Conservation (phyloP, 2,888 invertebrate species). For the Aporophyla lueneburgensis region DNA sequence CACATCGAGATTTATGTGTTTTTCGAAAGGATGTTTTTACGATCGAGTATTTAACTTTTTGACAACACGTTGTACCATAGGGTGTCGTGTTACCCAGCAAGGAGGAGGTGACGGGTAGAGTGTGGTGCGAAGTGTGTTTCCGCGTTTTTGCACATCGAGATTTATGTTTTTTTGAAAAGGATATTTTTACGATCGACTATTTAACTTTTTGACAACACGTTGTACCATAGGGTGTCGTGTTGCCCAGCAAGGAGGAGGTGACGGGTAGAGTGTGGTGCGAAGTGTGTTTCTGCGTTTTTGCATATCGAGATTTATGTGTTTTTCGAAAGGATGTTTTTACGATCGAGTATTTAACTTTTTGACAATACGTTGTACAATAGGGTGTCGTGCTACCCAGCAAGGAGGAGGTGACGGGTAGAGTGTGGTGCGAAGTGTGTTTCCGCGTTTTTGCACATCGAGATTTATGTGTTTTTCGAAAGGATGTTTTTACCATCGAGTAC, state of each 20-base stretch:
- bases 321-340: no score
- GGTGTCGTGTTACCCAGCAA: neutral
- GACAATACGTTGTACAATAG: no score
- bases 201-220: neutral
- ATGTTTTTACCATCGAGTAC: neutral
- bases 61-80: no score
- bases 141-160: conserved; percentile 7
- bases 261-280: no score
- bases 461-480: conserved; percentile 13
- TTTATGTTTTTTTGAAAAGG: conserved; percentile 12
- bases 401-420: no score
- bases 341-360: no score
- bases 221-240: fast-evolving
- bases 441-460: conserved; percentile 7
- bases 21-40: neutral
- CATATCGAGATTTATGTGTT: no score
- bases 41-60: neutral
- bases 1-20: conserved; percentile 11
- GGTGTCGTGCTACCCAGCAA: no score
- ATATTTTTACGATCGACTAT: neutral
- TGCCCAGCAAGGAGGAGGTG: no score
- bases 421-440: no score
- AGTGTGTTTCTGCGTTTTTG: no score
- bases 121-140: conserved; percentile 22
- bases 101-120: conserved; percentile 6